These are phyloP conservation scores for Myrmecophaga tridactyla DNA, from an alignment of 2,113 vertebrate species.

Conservation along the genomic window DNA sequence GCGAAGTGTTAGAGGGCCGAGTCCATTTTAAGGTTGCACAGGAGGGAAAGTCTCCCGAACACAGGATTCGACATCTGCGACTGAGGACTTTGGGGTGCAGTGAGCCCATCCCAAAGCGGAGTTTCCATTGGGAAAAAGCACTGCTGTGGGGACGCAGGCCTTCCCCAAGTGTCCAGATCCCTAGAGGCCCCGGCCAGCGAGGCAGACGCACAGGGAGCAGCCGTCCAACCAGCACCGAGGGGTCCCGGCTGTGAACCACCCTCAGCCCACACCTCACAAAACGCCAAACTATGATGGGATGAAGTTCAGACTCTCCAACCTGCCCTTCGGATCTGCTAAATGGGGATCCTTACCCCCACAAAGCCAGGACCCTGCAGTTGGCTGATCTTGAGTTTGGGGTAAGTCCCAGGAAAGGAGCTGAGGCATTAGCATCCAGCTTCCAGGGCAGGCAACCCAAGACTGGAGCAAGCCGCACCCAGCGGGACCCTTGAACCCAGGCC, in stretches of 20 bases:
- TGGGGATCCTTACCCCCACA: not conserved
- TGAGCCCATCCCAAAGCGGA: too few relatives aligned
- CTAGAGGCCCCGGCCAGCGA: not conserved
- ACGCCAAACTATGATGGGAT: too few relatives aligned
- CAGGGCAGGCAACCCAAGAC: not conserved
- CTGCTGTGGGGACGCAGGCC: not conserved
- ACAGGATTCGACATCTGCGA: too few relatives aligned
- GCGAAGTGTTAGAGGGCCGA: accelerated
- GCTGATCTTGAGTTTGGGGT: not conserved
- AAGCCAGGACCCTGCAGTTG: not conserved
- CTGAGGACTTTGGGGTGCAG: too few relatives aligned
- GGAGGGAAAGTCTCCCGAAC: accelerated
- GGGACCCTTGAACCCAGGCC: too few relatives aligned
- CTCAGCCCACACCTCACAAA: not conserved
- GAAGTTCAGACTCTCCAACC: not conserved
- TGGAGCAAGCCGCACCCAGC: not conserved
- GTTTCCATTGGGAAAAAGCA: accelerated
- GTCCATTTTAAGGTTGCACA: not conserved
- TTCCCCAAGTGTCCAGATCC: too few relatives aligned
- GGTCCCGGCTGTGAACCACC: not conserved
- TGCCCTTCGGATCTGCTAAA: too few relatives aligned
- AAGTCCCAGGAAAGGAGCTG: not conserved
- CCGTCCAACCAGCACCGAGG: too few relatives aligned
- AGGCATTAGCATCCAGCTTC: accelerated
- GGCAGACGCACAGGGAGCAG: accelerated